Evolutionary conservation across 2,888 invertebrate species (phyloP).

Genomic region (Patella caerulea): DNA sequence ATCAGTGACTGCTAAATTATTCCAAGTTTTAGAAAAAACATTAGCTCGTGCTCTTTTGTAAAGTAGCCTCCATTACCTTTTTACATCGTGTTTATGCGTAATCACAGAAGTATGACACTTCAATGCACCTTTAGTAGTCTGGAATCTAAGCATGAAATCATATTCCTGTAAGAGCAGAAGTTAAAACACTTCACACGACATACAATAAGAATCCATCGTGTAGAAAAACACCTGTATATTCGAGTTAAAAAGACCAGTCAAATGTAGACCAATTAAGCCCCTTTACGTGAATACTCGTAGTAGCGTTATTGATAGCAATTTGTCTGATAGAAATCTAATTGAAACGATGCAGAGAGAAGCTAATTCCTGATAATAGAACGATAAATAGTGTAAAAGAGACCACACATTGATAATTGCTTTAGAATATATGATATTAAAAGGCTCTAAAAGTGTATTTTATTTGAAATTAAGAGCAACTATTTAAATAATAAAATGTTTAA

Average conservation of each 20-base stretch:
- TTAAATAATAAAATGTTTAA: no score
- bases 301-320: no score
- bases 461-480: no score
- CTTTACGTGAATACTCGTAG: no score
- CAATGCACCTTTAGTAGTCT: conserved; percentile 4
- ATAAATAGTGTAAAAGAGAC: no score
- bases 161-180: neutral
- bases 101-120: conserved; percentile 9
- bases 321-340: no score
- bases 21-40: conserved; percentile 1
- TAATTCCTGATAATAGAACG: no score
- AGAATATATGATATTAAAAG: no score
- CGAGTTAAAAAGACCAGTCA: conserved; percentile 6
- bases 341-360: no score
- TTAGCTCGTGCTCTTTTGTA: conserved; percentile 12
- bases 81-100: neutral
- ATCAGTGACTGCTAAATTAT: conserved; percentile 9
- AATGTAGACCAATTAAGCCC: conserved; percentile 10
- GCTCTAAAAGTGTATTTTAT: no score
- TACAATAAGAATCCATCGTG: neutral
- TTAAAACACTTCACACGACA: neutral
- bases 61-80: neutral
- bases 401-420: no score
- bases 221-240: conserved; percentile 6
- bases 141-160: neutral